Conservation (phyloP, 2,888 invertebrate genomes). For the Andrena chrysosceles region DNA sequence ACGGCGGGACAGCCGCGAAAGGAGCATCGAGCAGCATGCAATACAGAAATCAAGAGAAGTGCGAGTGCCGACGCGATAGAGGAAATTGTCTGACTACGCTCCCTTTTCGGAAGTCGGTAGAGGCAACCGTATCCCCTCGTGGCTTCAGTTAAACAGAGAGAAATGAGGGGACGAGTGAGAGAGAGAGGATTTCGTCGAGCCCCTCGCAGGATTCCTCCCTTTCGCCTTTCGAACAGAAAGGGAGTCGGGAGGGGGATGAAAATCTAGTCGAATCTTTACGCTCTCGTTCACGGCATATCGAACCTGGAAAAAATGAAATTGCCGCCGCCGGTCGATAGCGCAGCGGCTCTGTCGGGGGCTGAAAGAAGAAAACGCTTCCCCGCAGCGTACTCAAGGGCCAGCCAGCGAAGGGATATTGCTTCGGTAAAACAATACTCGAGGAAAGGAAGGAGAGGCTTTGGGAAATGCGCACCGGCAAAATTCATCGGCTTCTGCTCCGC, state of each 20-base stretch:
- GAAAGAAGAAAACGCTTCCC: constrained; percentile 38
- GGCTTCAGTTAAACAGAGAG: constrained; percentile 61
- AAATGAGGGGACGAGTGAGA: not conserved
- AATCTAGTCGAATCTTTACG: constrained; percentile 65
- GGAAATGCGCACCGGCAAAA: constrained; percentile 9
- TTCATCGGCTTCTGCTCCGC: constrained; percentile 5
- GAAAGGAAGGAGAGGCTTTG: not conserved
- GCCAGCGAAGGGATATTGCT: constrained; percentile 33
- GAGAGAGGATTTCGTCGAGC: constrained; percentile 6
- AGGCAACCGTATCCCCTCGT: constrained; percentile 45
- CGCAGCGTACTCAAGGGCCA: constrained; percentile 27
- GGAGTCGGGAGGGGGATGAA: constrained; percentile 54
- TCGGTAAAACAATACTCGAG: constrained; percentile 48
- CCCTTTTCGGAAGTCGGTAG: constrained; percentile 64
- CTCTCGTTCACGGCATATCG: constrained; percentile 34
- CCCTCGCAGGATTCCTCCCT: constrained; percentile 24
- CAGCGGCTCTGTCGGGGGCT: constrained; percentile 16
- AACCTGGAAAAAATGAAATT: constrained; percentile 55
- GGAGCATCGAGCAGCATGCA: constrained; percentile 48
- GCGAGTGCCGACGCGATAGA: constrained; percentile 46
- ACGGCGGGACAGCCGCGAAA: constrained; percentile 40
- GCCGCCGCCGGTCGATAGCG: constrained; percentile 59
- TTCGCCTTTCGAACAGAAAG: constrained; percentile 49
- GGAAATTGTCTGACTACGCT: constrained; percentile 65
- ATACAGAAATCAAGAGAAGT: constrained; percentile 56